These are phyloP conservation scores for Neoniphon sammara DNA, from an alignment of 2,797 vertebrate genomes.

Conservation along the genomic window DNA sequence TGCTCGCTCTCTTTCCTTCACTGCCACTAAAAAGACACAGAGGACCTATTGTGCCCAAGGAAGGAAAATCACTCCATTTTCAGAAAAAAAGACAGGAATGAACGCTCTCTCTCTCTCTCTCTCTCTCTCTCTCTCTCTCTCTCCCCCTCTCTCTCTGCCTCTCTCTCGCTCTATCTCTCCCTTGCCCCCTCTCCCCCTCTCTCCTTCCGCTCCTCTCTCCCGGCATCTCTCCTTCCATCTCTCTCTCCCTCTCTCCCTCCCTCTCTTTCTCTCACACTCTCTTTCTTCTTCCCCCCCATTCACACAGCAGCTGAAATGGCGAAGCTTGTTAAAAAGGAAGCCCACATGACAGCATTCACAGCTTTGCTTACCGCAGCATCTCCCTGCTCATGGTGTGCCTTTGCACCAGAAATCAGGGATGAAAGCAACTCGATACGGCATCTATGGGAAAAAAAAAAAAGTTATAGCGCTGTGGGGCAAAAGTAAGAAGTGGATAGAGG, in stretches of 20 bases:
- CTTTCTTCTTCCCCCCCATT: slow-evolving; percentile 50
- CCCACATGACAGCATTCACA: slow-evolving; percentile 67
- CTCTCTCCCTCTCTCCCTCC: neutral
- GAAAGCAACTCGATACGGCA: slow-evolving; percentile 53
- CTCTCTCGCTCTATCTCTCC: slow-evolving; percentile 23
- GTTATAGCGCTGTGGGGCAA: slow-evolving; percentile 19
- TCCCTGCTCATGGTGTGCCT: slow-evolving; percentile 22
- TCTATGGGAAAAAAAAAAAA: slow-evolving; percentile 29
- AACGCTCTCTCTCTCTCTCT: slow-evolving; percentile 66
- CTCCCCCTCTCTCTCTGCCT: neutral
- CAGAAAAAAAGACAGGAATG: slow-evolving; percentile 74
- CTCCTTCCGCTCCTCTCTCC: neutral
- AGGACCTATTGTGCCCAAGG: slow-evolving; percentile 84
- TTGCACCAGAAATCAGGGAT: slow-evolving; percentile 58
- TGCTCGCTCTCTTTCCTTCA: slow-evolving; percentile 67
- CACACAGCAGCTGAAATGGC: slow-evolving; percentile 78
- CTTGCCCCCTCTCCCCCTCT: slow-evolving; percentile 21
- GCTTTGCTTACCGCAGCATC: slow-evolving; percentile 74
- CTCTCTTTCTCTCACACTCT: slow-evolving; percentile 5
- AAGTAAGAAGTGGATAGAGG: slow-evolving; percentile 11
- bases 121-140: slow-evolving; percentile 27
- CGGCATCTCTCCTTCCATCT: too few species aligned
- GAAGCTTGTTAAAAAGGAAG: slow-evolving; percentile 75
- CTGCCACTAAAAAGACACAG: slow-evolving; percentile 81
- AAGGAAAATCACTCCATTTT: slow-evolving; percentile 84